Conservation (phyloP, 2,888 invertebrate species). For the Temnothorax unifasciatus region DNA sequence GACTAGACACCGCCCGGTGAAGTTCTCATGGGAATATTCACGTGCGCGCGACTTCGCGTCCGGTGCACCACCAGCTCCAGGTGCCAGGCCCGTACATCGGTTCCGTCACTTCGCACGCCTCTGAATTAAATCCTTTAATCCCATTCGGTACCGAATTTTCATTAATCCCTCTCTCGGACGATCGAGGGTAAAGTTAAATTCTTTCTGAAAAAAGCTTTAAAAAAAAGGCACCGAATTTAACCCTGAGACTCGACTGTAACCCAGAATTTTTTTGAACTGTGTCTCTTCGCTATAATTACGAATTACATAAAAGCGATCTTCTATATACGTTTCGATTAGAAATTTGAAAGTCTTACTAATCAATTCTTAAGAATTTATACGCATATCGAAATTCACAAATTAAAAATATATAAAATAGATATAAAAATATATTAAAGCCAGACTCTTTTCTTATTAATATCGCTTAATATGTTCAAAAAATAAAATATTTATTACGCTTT, state of each 20-base stretch:
- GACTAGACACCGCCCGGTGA: conserved; percentile 35
- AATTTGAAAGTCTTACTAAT: not conserved
- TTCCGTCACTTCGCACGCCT: not conserved
- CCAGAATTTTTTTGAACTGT: not conserved
- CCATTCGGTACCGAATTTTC: not conserved
- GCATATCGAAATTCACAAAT: not conserved
- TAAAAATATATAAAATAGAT: not conserved
- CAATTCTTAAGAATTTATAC: not conserved
- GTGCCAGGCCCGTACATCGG: conserved; percentile 17
- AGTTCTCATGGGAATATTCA: conserved; percentile 67
- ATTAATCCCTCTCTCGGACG: not conserved
- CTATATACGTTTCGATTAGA: not conserved
- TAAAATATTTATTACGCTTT: not conserved
- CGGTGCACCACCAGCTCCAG: conserved; percentile 34
- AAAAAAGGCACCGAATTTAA: not conserved
- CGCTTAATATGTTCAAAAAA: not conserved
- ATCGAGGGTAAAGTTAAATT: not conserved
- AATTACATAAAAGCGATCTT: not conserved
- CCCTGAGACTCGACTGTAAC: not conserved
- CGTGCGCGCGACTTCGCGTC: conserved; percentile 51
- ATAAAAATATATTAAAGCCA: not conserved
- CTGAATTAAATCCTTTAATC: conserved; percentile 10
- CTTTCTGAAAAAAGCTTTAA: not conserved
- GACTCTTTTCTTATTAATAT: not conserved
- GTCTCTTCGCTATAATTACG: not conserved